Conservation (phyloP, 1,140 invertebrate species). For the Atta colombica region DNA sequence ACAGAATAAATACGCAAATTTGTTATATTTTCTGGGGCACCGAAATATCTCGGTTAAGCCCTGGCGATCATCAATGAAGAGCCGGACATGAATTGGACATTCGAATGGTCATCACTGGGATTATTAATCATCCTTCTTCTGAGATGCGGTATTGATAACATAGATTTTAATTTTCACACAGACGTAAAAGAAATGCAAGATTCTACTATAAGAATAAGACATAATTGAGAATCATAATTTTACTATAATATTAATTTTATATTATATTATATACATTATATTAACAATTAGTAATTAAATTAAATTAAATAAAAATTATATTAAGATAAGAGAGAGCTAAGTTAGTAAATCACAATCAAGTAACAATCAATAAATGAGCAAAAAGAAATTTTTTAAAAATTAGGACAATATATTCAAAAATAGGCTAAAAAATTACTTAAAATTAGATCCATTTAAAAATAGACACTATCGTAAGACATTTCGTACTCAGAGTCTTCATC, state of each 20-base stretch:
- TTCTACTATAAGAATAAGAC: background rate
- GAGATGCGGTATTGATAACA: conserved; percentile 80
- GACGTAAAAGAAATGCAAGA: background rate
- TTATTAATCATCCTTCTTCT: conserved; percentile 83
- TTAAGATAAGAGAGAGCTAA: background rate
- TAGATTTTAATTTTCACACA: background rate
- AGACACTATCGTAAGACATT: no score
- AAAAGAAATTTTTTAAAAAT: no score
- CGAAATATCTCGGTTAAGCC: conserved; percentile 56
- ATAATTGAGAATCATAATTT: background rate
- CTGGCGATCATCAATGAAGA: conserved; percentile 80
- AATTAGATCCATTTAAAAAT: no score
- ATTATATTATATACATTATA: background rate
- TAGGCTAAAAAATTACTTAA: no score
- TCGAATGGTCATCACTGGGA: conserved; percentile 83
- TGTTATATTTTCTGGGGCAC: conserved; percentile 39
- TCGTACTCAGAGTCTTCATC: no score
- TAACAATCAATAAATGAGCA: no score
- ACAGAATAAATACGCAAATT: conserved; percentile 22
- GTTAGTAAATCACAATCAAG: no score
- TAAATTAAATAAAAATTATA: background rate
- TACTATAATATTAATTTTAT: background rate
- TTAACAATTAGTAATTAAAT: background rate
- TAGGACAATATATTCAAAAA: no score
- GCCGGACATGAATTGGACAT: conserved; percentile 85